These are phyloP conservation scores for Mystacornis crossleyi DNA, from an alignment of 2,113 vertebrate genomes.

Conservation along the genomic window DNA sequence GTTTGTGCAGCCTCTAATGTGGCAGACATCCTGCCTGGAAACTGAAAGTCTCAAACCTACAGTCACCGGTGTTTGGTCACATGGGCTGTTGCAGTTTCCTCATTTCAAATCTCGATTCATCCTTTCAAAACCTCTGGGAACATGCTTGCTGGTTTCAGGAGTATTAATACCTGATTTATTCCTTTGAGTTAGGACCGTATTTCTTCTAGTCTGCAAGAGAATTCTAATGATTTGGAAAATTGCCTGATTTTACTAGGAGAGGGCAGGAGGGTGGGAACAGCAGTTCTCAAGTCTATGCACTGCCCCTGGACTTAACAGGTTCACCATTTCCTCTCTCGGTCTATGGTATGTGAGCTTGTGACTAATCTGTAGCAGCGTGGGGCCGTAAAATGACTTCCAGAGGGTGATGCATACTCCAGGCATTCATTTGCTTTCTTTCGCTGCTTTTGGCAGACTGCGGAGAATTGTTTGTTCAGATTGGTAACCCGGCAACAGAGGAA, in stretches of 20 bases:
- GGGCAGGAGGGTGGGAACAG: background rate
- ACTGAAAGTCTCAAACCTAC: background rate
- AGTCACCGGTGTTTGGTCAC: background rate
- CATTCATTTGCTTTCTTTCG: slow-evolving; percentile 64
- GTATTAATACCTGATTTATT: background rate
- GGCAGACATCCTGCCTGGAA: background rate
- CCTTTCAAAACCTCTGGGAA: background rate
- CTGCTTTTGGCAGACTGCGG: slow-evolving; percentile 36
- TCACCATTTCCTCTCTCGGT: slow-evolving; percentile 41
- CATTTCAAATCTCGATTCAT: background rate
- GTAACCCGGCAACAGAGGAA: slow-evolving; percentile 64
- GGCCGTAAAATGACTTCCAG: slow-evolving; percentile 59
- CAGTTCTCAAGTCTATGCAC: background rate
- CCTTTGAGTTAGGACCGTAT: background rate
- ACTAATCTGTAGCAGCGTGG: slow-evolving; percentile 47
- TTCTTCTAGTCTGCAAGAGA: background rate
- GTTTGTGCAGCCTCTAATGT: background rate
- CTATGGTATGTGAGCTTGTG: background rate
- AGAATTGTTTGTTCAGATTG: slow-evolving; percentile 61
- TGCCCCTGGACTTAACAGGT: background rate
- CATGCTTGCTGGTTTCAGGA: background rate
- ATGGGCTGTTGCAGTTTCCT: background rate
- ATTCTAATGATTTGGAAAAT: background rate
- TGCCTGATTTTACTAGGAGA: background rate
- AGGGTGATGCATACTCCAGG: slow-evolving; percentile 72